phyloP scores from a whole-genome alignment of 1,140 invertebrate genomes.

The Brachionus rubens region DNA sequence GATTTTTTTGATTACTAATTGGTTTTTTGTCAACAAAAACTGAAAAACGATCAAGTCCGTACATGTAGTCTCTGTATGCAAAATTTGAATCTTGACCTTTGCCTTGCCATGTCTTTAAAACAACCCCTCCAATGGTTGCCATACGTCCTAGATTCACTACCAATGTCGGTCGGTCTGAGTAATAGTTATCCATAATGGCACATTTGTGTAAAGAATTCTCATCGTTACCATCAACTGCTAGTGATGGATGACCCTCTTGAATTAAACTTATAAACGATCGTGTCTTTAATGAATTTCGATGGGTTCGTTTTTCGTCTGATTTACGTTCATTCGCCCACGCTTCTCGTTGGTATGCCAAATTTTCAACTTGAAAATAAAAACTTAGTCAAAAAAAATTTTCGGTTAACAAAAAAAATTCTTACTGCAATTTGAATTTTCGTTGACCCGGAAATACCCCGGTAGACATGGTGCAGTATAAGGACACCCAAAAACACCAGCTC shows the following conservation, averaged over 20 bases:
- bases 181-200: constrained; percentile 65
- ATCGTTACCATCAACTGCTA: constrained; percentile 59
- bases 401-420: constrained; percentile 49
- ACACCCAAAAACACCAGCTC: constrained; percentile 64
- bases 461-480: constrained; percentile 61
- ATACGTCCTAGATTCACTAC: constrained; percentile 64
- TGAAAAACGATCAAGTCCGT: constrained; percentile 63
- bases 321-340: constrained; percentile 28
- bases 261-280: constrained; percentile 29
- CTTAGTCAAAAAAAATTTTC: not conserved
- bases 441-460: constrained; percentile 63
- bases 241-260: constrained; percentile 53
- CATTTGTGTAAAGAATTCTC: constrained; percentile 54
- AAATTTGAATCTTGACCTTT: constrained; percentile 60
- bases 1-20: constrained; percentile 54
- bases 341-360: constrained; percentile 44
- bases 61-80: constrained; percentile 62
- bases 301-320: not conserved
- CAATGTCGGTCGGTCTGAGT: constrained; percentile 64
- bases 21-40: constrained; percentile 60
- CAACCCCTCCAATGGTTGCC: constrained; percentile 60
- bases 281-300: constrained; percentile 1
- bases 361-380: constrained; percentile 11
- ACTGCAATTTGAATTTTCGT: constrained; percentile 63
- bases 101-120: constrained; percentile 64